These are phyloP conservation scores for Silvanus unidentatus DNA, from an alignment of 2,888 invertebrate species.

Conservation along the genomic window DNA sequence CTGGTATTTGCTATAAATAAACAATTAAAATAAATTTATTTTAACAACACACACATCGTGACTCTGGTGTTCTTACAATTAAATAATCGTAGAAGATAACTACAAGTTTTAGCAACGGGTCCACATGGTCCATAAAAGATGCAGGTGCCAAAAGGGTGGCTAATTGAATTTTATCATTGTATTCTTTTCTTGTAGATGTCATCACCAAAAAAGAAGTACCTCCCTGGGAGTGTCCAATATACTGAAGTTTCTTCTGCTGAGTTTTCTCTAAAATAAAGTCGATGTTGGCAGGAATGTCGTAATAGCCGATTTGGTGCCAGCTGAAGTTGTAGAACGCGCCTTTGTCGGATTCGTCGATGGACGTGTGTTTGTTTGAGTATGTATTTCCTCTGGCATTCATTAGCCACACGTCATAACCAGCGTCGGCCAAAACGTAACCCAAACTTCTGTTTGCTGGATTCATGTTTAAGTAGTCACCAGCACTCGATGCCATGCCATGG, in stretches of 20 bases:
- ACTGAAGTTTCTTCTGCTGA: constrained; percentile 55
- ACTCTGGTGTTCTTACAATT: no score
- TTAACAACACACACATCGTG: no score
- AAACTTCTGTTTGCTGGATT: constrained; percentile 19
- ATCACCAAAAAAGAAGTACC: constrained; percentile 60
- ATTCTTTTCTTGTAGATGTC: constrained; percentile 54
- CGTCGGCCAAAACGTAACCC: constrained; percentile 20
- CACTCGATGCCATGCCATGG: constrained; percentile 13
- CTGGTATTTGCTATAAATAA: no score
- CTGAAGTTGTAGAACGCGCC: constrained; percentile 40
- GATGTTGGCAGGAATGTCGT: constrained; percentile 71
- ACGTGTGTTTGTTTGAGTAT: constrained; percentile 34
- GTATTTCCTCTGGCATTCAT: constrained; percentile 50
- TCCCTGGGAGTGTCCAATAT: constrained; percentile 73
- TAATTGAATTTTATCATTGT: constrained; percentile 56
- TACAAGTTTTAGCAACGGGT: no score
- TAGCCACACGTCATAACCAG: constrained; percentile 28
- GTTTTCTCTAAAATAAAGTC: constrained; percentile 57
- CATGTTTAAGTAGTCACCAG: constrained; percentile 15
- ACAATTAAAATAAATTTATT: no score
- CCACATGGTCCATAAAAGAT: background rate
- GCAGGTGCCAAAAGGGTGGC: constrained; percentile 59
- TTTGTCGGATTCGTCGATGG: constrained; percentile 45
- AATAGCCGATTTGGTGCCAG: constrained; percentile 72
- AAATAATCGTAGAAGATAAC: no score